Evolutionary conservation across 2,797 vertebrate genomes (phyloP), one percentile per base, ranked within the genome.

Genomic region (Lepidocolaptes lacrymiger): DNA sequence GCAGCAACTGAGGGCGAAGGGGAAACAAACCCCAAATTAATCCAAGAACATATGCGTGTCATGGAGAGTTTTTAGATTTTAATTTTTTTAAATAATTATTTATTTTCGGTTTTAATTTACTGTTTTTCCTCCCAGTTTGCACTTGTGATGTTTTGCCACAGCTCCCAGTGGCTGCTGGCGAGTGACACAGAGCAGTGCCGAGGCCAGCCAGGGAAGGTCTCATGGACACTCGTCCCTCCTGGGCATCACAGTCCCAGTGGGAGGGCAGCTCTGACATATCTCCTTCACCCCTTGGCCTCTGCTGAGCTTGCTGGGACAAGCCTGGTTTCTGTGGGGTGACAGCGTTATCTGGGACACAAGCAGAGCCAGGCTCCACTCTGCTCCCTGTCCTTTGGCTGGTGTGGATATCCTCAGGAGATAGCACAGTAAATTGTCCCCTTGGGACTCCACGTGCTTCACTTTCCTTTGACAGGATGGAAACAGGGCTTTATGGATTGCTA

Each of bases 271-370:
- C 77, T 87, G 74, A 20, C 68, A 8, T 49, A 51, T 88, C 91
- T 71, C 91, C 91, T 27, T 94, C 93, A 77, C 75, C 75, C 72
- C 22, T 30, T 74, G 92, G 76, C 95, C 93, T 34, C 55, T 21
- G 61, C 81, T 19, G 89, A 66, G 88, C 73, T 63, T 1, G 1
- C 75, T 5, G 7, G 91, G 82, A 30, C 0, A 2, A 58, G 92
- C 74, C 94, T 93, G 94, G 9, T 59, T 74, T 62, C 86, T 71
- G 69, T 27, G 89, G 59, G 64, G n/a, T 84, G 95, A 86, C 95
- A 90, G 72, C 19, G 0, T 94, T 95, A 95, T 95, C 93, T 84
- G 91, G 89, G 86, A 28, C 59, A 17, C 88, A 16, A 43, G 61
- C 15, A 58, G 92, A 62, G 68, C 86, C 92, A 54, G 93, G 95